A percentile compares a stretch with the other conserved stretches of the same genome.
Evolutionary conservation across 2,113 vertebrate genomes (phyloP).

Genomic region (Muntiacus muntjak): DNA sequence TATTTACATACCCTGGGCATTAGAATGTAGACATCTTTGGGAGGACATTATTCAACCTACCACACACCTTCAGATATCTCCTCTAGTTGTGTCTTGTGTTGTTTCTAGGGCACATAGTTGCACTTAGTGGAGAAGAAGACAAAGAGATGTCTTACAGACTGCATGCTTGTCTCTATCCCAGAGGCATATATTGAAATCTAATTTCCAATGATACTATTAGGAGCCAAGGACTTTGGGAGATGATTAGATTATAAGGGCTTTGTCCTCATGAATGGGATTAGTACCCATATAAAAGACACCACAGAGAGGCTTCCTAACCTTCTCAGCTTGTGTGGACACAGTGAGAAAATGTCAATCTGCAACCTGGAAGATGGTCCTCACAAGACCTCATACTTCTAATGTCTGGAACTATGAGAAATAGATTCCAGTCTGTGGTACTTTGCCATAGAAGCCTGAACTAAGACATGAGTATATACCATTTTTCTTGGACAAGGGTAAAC

Average conservation of each 20-base stretch:
- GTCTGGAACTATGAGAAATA: background rate
- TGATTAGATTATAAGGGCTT: background rate
- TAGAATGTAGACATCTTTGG: background rate
- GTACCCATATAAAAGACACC: background rate
- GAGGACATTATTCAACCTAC: background rate
- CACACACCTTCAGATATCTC: background rate
- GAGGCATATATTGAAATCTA: background rate
- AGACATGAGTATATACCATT: background rate
- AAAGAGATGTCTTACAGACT: background rate
- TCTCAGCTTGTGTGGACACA: background rate
- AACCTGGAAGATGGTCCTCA: background rate
- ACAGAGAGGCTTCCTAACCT: background rate
- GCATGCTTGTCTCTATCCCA: background rate
- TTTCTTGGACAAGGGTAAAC: background rate
- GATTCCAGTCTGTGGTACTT: background rate
- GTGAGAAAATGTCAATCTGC: background rate
- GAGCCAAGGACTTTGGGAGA: background rate
- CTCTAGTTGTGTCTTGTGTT: background rate
- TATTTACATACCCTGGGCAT: background rate
- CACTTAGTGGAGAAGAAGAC: background rate
- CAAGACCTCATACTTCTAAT: background rate
- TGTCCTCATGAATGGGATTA: background rate
- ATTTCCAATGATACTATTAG: background rate
- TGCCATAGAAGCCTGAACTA: background rate
- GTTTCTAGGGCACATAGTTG: background rate